A percentile compares a stretch with the other conserved stretches of the same genome.
Conservation (phyloP, 2,888 invertebrate species). For the Petrolisthes manimaculis region DNA sequence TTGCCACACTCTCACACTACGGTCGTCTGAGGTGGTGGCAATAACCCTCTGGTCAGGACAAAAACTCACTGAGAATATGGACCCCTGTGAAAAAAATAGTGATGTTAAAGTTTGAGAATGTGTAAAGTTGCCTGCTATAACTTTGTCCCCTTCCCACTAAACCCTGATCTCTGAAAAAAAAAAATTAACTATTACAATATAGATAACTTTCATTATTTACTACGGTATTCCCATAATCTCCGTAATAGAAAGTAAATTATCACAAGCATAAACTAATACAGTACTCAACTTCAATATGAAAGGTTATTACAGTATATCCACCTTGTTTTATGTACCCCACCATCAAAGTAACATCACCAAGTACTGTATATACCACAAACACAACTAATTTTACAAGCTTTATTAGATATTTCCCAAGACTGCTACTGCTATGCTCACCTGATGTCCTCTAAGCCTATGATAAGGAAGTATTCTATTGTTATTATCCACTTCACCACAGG, state of each 20-base stretch:
- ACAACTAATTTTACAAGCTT: no score
- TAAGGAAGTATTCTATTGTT: constrained; percentile 25
- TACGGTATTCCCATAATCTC: not conserved
- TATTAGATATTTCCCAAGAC: no score
- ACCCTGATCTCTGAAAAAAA: not conserved
- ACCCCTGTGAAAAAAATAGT: constrained; percentile 43
- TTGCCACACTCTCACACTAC: constrained; percentile 53
- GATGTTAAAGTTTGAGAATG: not conserved
- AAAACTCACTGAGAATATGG: constrained; percentile 53
- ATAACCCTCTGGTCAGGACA: constrained; percentile 31
- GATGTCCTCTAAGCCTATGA: constrained; percentile 43
- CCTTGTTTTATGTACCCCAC: not conserved
- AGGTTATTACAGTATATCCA: not conserved
- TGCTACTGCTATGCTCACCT: constrained; percentile 21
- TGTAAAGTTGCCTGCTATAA: no score
- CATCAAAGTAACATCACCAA: no score
- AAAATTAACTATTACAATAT: not conserved
- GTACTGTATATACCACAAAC: no score
- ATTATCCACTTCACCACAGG: constrained; percentile 25
- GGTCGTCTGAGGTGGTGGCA: constrained; percentile 59
- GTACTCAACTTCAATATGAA: not conserved
- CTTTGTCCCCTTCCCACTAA: not conserved
- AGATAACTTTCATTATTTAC: not conserved
- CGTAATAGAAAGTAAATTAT: not conserved
- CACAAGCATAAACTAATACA: not conserved